Evolutionary conservation across 1,140 invertebrate species (phyloP).

Genomic region (Sycophaga agraensis): DNA sequence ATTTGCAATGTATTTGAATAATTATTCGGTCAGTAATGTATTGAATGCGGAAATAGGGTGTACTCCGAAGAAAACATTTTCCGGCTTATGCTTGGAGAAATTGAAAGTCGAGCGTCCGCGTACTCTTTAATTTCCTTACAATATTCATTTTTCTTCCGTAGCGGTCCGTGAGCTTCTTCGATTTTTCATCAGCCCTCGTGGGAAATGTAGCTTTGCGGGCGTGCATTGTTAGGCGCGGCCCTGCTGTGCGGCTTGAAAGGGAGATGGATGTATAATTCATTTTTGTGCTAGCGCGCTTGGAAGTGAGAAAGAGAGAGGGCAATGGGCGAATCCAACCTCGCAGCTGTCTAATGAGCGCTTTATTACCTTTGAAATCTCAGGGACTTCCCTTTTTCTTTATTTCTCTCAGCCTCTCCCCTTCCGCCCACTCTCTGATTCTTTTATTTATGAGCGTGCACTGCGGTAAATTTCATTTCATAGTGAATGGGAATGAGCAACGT

Average conservation of each 20-base stretch:
- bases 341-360: slow-evolving; percentile 8
- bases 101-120: too few relatives aligned
- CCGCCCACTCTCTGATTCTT: too few relatives aligned
- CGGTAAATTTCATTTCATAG: too few relatives aligned
- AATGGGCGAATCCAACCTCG: not conserved
- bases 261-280: too few relatives aligned
- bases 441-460: too few relatives aligned
- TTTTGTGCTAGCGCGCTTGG: not conserved
- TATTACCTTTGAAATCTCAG: not conserved
- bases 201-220: slow-evolving; percentile 32
- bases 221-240: slow-evolving; percentile 18
- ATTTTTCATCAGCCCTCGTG: slow-evolving; percentile 38
- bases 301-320: not conserved
- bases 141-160: slow-evolving; percentile 1
- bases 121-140: slow-evolving; percentile 2
- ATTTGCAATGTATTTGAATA: too few relatives aligned
- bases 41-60: too few relatives aligned
- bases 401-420: too few relatives aligned
- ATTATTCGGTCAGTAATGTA: too few relatives aligned
- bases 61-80: too few relatives aligned
- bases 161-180: slow-evolving; percentile 13
- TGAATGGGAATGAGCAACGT: too few relatives aligned
- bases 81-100: too few relatives aligned
- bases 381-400: not conserved
- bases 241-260: not conserved